Conservation (phyloP, 2,888 invertebrate genomes). For the Acleris emargana region DNA sequence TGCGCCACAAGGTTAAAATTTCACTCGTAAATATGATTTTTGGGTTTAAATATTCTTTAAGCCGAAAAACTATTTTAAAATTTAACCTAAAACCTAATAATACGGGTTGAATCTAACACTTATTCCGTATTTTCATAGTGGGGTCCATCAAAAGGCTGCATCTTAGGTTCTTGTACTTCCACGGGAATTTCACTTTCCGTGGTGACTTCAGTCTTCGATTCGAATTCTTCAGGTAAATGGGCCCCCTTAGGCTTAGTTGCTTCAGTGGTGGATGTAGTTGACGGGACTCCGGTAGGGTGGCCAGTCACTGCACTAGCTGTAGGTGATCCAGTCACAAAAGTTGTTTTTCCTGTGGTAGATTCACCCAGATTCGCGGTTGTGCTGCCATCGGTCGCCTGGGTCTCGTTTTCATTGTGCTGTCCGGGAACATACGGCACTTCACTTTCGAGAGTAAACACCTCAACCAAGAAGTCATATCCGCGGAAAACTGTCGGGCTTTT, state of each 20-base stretch:
- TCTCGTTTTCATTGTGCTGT: too few species aligned
- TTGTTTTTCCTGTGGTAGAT: background rate
- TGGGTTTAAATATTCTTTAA: too few species aligned
- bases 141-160: background rate
- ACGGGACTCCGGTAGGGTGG: too few species aligned
- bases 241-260: background rate
- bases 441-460: conserved; percentile 54
- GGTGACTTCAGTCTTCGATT: background rate
- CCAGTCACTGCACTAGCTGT: background rate
- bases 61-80: too few species aligned
- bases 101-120: too few species aligned
- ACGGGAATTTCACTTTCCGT: background rate
- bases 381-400: background rate
- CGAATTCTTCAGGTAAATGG: background rate
- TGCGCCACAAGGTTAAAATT: too few species aligned
- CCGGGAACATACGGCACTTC: background rate
- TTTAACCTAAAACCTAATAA: too few species aligned
- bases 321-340: background rate
- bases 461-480: conserved; percentile 66
- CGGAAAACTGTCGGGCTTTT: conserved; percentile 70
- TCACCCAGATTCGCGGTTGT: background rate
- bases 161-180: background rate
- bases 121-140: too few species aligned
- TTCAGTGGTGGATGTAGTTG: background rate
- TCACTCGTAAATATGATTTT: too few species aligned